Conservation (phyloP, 2,888 invertebrate genomes). For the Xanthorhoe spadicearia region DNA sequence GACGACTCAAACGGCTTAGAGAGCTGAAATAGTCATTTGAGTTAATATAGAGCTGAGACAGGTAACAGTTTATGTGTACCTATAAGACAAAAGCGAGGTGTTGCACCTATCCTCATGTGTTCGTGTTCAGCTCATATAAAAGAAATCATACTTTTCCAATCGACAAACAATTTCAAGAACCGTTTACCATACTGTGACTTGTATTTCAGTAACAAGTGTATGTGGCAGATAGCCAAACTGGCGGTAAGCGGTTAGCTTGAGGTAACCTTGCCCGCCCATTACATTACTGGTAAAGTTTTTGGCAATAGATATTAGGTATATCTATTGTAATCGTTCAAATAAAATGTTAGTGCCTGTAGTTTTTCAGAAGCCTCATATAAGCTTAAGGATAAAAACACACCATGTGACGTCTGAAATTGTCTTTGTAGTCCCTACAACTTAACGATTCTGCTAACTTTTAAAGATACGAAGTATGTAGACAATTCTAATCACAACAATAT, state of each 20-base stretch:
- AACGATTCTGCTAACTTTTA: not conserved
- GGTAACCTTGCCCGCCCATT: slow-evolving; percentile 30
- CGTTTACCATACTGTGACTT: slow-evolving; percentile 20
- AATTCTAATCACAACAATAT: not conserved
- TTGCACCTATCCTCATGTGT: not conserved
- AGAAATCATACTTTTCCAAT: slow-evolving; percentile 9
- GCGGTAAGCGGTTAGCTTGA: slow-evolving; percentile 33
- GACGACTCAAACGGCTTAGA: too few relatives aligned
- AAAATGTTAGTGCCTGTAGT: not conserved
- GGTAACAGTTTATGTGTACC: too few relatives aligned
- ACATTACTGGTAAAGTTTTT: slow-evolving; percentile 27
- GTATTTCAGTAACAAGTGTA: slow-evolving; percentile 32
- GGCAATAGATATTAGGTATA: slow-evolving; percentile 16
- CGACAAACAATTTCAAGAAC: slow-evolving; percentile 26
- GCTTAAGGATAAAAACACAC: not conserved
- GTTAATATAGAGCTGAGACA: too few relatives aligned
- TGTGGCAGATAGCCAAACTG: slow-evolving; percentile 34
- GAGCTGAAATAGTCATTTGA: too few relatives aligned
- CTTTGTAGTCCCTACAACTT: not conserved
- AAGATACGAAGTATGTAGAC: not conserved
- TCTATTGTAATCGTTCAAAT: slow-evolving; percentile 19
- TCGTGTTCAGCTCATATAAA: slow-evolving; percentile 15
- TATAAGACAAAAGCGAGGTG: too few relatives aligned
- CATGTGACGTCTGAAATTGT: not conserved
- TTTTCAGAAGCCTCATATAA: not conserved